Evolutionary conservation across 2,888 invertebrate species (phyloP), one percentile per base, ranked within the genome.

Genomic region (Cylloceria caligata): DNA sequence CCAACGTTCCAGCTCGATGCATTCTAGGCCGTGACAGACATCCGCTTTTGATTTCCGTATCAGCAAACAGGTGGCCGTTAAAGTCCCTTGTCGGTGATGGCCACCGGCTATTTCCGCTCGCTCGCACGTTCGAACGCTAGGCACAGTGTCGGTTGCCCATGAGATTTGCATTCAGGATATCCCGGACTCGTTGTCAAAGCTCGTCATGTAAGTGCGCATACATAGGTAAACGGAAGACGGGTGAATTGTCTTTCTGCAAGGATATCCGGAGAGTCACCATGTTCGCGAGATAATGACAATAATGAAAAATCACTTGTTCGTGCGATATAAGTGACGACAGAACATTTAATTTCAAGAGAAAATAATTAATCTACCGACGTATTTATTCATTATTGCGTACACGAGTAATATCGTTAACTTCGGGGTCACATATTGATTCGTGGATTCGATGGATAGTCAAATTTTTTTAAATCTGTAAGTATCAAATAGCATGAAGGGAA

Each of bases 41-140:
- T 92, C 92, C 92, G 92, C 89, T 92, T 92, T 90, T 91, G 91
- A 92, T 91, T 92, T 92, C 90, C 89, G 87, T 91, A 87, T 87
- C 87, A 85, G 84, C 69, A 69, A 85, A 85, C 87, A 87, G 87
- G 85, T 87, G 87, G 84, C 83, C 86, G 86, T 86, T 84, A 80
- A 85, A 82, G 74, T 45, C 69, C 45, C 79, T 67, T 62, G 77
- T 78, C 73, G 64, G 72, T 45, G 47, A 55, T 65, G 75, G 79
- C 65, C 84, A 84, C 79, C 73, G 69, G 73, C 80, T 76, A 76
- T 64, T 83, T 83, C 83, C 83, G 83, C n/a, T 77, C 13, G 60
- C 68, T 71, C 74, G 21, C 71, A 67, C 74, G 65, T 42, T 55
- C 62, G 47, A 68, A 68, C 67, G 34, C 30, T 34, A 16, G 16